Percentiles rank a stretch among this genome's conserved stretches.
phyloP scores from a whole-genome alignment of 2,797 vertebrate genomes.

The Channa striata region DNA sequence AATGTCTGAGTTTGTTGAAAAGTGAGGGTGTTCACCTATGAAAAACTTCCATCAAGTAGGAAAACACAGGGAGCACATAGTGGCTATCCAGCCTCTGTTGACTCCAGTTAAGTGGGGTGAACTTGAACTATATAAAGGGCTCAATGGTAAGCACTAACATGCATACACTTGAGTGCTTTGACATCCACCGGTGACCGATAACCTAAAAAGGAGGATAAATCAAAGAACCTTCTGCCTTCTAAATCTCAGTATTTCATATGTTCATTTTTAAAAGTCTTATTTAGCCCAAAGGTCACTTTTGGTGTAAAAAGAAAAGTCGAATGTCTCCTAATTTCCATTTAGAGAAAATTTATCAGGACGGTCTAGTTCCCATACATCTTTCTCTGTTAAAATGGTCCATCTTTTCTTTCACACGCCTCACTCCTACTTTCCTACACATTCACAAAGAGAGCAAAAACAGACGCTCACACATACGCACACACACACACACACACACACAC shows the following conservation, averaged over 20 bases:
- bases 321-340: conserved; percentile 40
- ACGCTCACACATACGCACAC: too few species aligned
- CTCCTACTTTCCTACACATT: conserved; percentile 54
- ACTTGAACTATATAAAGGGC: conserved; percentile 35
- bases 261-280: neutral
- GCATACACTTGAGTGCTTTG: conserved; percentile 56
- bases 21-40: conserved; percentile 76
- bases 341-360: conserved; percentile 52
- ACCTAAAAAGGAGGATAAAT: conserved; percentile 1
- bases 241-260: neutral
- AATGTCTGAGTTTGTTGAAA: conserved; percentile 59
- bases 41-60: conserved; percentile 72
- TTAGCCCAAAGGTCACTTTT: neutral
- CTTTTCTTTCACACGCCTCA: conserved; percentile 67
- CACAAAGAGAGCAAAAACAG: conserved; percentile 56
- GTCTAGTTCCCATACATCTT: conserved; percentile 54
- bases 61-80: conserved; percentile 70
- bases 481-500: conserved; percentile 21
- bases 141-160: conserved; percentile 14
- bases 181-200: conserved; percentile 69
- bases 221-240: neutral
- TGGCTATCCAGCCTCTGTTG: conserved; percentile 56
- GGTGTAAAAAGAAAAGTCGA: conserved; percentile 5
- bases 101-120: conserved; percentile 57
- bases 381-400: conserved; percentile 63